Conservation (phyloP, 37 sponge, comb jelly and placozoan genomes). For the Agelas oroides region DNA sequence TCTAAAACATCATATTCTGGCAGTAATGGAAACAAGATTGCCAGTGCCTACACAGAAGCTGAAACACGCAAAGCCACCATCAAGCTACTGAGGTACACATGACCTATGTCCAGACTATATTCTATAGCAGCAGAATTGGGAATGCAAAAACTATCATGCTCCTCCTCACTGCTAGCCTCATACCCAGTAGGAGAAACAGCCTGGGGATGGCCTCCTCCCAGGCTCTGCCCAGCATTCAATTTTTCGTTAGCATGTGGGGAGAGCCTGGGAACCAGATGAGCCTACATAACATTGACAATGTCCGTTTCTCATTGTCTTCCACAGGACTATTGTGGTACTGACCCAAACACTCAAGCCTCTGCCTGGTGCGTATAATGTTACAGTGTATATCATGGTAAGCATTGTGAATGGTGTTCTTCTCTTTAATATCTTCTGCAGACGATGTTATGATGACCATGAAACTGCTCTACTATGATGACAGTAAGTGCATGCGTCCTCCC, state of each 20-base stretch:
- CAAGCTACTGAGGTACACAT: conserved; percentile 69
- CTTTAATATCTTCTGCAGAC: conserved; percentile 37
- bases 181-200: too few relatives aligned
- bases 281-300: too few relatives aligned
- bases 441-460: conserved; percentile 97
- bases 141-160: too few relatives aligned
- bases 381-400: too few relatives aligned
- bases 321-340: conserved; percentile 89
- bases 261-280: too few relatives aligned
- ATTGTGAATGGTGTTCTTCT: not conserved
- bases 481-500: conserved; percentile 8
- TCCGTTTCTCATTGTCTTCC: too few relatives aligned
- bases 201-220: too few relatives aligned
- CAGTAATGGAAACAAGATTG: conserved; percentile 72
- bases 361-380: conserved; percentile 40
- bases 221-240: too few relatives aligned
- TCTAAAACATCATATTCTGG: not conserved
- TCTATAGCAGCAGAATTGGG: not conserved
- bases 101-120: too few relatives aligned
- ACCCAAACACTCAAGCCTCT: conserved; percentile 93
- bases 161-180: too few relatives aligned
- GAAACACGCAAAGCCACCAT: conserved; percentile 89
- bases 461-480: conserved; percentile 86
- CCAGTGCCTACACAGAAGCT: conserved; percentile 62
- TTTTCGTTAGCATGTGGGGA: too few relatives aligned